Evolutionary conservation across 2,113 vertebrate genomes (phyloP), one percentile per base, ranked within the genome.

Genomic region (Lanius collurio): DNA sequence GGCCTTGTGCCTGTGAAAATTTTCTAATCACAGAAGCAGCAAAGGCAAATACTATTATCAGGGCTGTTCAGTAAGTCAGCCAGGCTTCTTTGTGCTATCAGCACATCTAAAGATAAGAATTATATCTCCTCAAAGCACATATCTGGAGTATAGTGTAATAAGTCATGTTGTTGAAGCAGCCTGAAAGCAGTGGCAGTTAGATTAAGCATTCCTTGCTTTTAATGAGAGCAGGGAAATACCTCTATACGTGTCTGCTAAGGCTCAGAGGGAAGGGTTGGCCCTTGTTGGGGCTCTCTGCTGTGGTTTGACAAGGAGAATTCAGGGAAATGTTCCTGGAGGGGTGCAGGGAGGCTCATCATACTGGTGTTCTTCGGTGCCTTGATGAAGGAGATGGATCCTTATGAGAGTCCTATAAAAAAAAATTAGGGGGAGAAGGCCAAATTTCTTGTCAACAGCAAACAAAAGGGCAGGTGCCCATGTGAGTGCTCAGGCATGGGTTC

Each of bases 51-150:
- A 56, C 35, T 62, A 6, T 89, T 77, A 56, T 93, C 95, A 39
- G 44, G 13, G 46, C 71, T 83, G 71, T 79, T 85, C 91, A 94
- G 60, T 89, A 85, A 92, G 81, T 88, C 73, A 83, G 52, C 70
- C 62, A 80, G 75, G 39, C 76, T 95, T 70, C 65, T 46, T 83
- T 87, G 65, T 68, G 67, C 88, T 97, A 94, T 94, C 96, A 93
- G 92, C 69, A 84, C 35, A 90, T 96, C 94, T 94, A 59, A 53
- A 94, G 93, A 92, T 96, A 95, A 93, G 95, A 82, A 82, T 83
- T 75, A 62, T 94, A 88, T 88, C 90, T 92, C 70, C 68, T 71
- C 75, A 70, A 64, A 94, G 46, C 53, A 68, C 90, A 63, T 92
- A 76, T 92, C 77, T 92, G 84, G 67, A 80, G 49, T 52, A 24